Evolutionary conservation across 2,888 invertebrate genomes (phyloP).

Genomic region (Chloroclysta siterata): DNA sequence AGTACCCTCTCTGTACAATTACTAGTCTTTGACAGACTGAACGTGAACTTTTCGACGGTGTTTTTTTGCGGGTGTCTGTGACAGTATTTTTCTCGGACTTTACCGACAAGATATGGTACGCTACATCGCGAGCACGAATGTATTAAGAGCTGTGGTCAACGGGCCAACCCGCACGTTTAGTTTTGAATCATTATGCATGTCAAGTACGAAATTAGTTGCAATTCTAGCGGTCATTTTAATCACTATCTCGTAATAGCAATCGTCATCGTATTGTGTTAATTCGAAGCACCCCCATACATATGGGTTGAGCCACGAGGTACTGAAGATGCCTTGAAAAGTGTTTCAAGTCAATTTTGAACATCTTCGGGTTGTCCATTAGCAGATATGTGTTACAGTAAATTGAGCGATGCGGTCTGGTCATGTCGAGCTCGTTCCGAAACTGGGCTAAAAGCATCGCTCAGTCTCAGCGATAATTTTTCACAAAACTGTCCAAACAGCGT

Average conservation of each 20-base stretch:
- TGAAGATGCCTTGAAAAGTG: too few relatives aligned
- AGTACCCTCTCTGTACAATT: conserved; percentile 68
- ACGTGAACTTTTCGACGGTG: conserved; percentile 41
- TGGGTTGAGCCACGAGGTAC: neutral
- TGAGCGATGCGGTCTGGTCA: conserved; percentile 64
- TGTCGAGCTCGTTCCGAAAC: conserved; percentile 65
- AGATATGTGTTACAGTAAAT: conserved; percentile 65
- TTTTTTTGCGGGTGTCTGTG: conserved; percentile 40
- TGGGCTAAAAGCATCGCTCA: conserved; percentile 72
- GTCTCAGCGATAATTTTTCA: conserved; percentile 64
- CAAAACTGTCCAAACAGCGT: conserved; percentile 56
- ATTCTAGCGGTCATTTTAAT: neutral
- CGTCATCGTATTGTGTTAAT: neutral
- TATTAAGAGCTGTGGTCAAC: too few relatives aligned
- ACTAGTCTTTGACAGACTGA: conserved; percentile 67
- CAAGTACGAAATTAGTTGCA: neutral
- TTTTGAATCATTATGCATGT: too few relatives aligned
- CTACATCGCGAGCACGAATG: neutral
- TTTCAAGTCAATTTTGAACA: conserved; percentile 10
- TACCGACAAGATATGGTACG: too few relatives aligned
- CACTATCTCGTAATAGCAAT: neutral
- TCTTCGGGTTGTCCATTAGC: conserved; percentile 22
- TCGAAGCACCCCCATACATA: neutral
- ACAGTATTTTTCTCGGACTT: conserved; percentile 4
- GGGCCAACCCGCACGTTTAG: too few relatives aligned